Conservation (phyloP, 2,888 invertebrate genomes). For the Meta bourneti region DNA sequence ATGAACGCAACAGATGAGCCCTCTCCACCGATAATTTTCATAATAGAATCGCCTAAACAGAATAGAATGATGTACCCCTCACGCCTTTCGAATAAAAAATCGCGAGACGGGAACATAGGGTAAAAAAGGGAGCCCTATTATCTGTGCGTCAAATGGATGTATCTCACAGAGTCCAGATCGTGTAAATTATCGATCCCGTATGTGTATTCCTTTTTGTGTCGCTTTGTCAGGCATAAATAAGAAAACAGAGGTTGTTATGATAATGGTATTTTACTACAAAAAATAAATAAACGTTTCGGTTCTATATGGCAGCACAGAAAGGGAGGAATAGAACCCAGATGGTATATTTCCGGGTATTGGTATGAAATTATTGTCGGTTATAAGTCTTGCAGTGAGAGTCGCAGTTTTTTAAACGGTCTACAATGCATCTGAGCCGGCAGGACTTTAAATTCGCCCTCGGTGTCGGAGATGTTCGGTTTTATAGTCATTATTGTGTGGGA, state of each 20-base stretch:
- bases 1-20: constrained; percentile 29
- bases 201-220: constrained; percentile 67
- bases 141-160: constrained; percentile 58
- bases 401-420: constrained; percentile 60
- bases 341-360: constrained; percentile 68
- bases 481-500: constrained; percentile 36
- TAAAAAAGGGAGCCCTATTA: constrained; percentile 50
- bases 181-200: constrained; percentile 74
- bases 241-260: constrained; percentile 75
- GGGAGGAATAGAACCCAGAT: constrained; percentile 61
- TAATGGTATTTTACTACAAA: constrained; percentile 70
- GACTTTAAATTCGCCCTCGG: constrained; percentile 52
- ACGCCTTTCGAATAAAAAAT: constrained; percentile 31
- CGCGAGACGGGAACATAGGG: constrained; percentile 8
- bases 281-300: constrained; percentile 48
- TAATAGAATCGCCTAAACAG: constrained; percentile 42
- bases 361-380: constrained; percentile 75
- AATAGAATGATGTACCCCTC: constrained; percentile 21
- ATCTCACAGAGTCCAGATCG: constrained; percentile 42
- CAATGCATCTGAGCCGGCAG: constrained; percentile 47
- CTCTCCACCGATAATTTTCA: constrained; percentile 31
- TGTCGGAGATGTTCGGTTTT: constrained; percentile 39
- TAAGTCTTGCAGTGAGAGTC: constrained; percentile 55
- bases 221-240: constrained; percentile 72
- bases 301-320: constrained; percentile 28